Percentiles rank a stretch among this genome's conserved stretches.
phyloP scores from a whole-genome alignment of 2,797 vertebrate genomes.

The Acrossocheilus wenchowensis region DNA sequence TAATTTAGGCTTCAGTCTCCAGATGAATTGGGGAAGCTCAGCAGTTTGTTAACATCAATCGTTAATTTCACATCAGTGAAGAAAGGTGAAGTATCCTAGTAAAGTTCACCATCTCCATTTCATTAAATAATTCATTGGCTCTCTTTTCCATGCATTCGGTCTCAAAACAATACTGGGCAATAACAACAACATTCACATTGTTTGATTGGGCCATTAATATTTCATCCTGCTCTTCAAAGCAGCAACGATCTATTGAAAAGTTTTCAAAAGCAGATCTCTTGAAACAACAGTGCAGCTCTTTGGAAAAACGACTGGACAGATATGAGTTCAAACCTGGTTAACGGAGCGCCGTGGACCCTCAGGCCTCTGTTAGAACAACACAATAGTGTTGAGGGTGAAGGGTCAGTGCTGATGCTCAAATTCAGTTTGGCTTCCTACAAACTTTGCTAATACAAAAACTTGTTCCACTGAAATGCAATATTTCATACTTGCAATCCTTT shows the following conservation, averaged over 20 bases:
- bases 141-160: not conserved
- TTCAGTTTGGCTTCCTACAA: not conserved
- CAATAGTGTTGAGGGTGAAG: not conserved
- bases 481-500: not conserved
- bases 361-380: not conserved
- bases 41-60: not conserved
- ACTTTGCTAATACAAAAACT: slow-evolving; percentile 24
- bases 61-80: not conserved
- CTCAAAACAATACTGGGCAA: slow-evolving; percentile 16
- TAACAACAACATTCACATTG: slow-evolving; percentile 18
- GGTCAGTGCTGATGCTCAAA: not conserved
- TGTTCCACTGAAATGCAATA: not conserved
- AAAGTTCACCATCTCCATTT: not conserved
- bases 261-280: slow-evolving; percentile 15
- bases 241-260: not conserved
- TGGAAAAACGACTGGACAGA: not conserved
- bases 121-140: slow-evolving; percentile 11
- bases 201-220: slow-evolving; percentile 45
- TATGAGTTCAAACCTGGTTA: not conserved
- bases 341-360: not conserved
- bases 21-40: not conserved
- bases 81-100: not conserved
- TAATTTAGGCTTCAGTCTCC: not conserved
- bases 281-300: not conserved
- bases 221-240: slow-evolving; percentile 41